A percentile compares a stretch with the other conserved stretches of the same genome.
Conservation (phyloP, 2,113 vertebrate species). For the Carassius auratus region DNA sequence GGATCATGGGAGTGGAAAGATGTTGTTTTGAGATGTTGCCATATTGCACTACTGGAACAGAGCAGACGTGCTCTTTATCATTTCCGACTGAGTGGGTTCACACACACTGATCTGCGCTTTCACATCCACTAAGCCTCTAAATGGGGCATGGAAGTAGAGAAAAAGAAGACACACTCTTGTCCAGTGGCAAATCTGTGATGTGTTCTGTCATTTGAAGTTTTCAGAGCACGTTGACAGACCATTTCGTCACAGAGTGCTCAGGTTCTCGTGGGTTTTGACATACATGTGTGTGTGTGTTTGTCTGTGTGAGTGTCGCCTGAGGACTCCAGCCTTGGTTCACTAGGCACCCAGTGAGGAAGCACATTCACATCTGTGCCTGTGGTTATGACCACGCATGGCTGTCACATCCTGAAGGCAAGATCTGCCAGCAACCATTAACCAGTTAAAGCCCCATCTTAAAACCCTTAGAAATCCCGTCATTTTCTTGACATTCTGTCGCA, state of each 20-base stretch:
- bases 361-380: constrained; percentile 61
- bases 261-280: not conserved
- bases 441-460: not conserved
- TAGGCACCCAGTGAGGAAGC: constrained; percentile 37
- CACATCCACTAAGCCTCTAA: constrained; percentile 28
- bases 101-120: constrained; percentile 22
- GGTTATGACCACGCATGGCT: constrained; percentile 38
- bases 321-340: constrained; percentile 37
- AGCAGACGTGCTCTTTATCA: constrained; percentile 33
- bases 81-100: constrained; percentile 34
- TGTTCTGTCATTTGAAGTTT: not conserved
- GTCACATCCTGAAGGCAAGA: constrained; percentile 48
- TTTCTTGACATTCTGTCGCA: not conserved
- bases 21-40: constrained; percentile 34
- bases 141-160: constrained; percentile 18
- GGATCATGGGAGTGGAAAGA: constrained; percentile 28
- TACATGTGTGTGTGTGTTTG: not conserved
- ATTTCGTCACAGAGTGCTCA: not conserved
- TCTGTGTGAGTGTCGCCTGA: constrained; percentile 18
- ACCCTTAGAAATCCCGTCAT: not conserved
- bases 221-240: not conserved
- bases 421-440: constrained; percentile 32
- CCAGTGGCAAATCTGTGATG: not conserved
- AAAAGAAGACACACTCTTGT: not conserved
- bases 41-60: constrained; percentile 36